These are phyloP conservation scores for Conus ventricosus DNA, from an alignment of 1,140 invertebrate genomes.

Conservation along the genomic window DNA sequence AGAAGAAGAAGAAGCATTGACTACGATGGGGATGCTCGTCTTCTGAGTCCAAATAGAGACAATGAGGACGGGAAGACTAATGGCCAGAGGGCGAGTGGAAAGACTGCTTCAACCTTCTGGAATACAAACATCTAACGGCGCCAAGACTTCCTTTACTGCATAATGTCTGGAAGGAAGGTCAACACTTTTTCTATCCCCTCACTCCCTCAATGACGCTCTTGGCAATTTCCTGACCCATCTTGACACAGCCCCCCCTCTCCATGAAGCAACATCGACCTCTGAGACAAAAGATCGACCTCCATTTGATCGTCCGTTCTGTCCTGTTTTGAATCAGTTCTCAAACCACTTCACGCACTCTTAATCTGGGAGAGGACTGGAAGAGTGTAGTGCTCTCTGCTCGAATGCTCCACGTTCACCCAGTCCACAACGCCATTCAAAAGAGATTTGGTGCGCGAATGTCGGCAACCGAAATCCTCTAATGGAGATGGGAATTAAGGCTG, in stretches of 20 bases:
- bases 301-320: background rate
- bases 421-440: too few relatives aligned
- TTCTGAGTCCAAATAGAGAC: too few relatives aligned
- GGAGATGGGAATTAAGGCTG: too few relatives aligned
- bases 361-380: background rate
- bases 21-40: background rate
- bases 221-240: background rate
- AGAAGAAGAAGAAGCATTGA: background rate
- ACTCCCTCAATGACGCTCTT: background rate
- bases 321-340: background rate
- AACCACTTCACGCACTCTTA: background rate
- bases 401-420: too few relatives aligned
- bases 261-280: background rate
- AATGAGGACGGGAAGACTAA: background rate
- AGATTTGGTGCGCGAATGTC: too few relatives aligned
- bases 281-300: background rate
- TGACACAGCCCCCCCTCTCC: background rate
- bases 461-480: too few relatives aligned
- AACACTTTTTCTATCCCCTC: background rate
- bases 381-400: background rate
- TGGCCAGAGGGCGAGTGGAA: background rate
- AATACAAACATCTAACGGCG: background rate
- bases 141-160: background rate
- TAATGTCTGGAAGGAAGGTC: background rate
- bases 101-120: too few relatives aligned